Base-by-base conservation (phyloP, 1,140 invertebrate genomes). In the Neodiprion virginianus region DNA sequence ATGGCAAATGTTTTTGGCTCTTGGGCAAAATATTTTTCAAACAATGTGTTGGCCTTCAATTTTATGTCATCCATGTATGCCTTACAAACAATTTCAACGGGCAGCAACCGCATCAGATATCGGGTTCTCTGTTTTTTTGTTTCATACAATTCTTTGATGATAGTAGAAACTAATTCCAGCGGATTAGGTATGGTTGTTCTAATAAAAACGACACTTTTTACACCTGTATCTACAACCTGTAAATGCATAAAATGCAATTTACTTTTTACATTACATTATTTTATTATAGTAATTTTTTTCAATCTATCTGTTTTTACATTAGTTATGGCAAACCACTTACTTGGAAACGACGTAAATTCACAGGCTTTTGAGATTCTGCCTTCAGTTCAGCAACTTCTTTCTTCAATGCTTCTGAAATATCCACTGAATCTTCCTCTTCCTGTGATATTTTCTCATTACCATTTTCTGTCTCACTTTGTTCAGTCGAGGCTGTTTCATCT, bases 181-280 rank as follows among this genome's bases (percentile, higher is more conserved):
- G 96, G 95, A 89, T 95, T 91, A 53, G 91, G 88, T 71, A 96
- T 81, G 23, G 91, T 93, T 8, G 93, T 94, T 81, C 91, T 92
- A 73, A 98, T 96, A 84, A 98, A 98, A 72, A 97, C 85, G 77
- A 94, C 91, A 85, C 96, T 96, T 69, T 93, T 94, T 1, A 93
- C 93, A 73, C 93, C 93, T 8, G 95, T 96, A 68, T 95, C 92
- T 17, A 96, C 90, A 69, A 88, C 87, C 87, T 92, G 83, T 75
- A 90, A 90, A 77, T 74, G 76, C 2, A 47, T 48, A 70, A 71
- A 4, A 75, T n/a, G 65, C 71, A 74, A 21, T 8, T 11, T 71
- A 21, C 69, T 11, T 40, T 40, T 40, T 40, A 5, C 5, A 0
- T 40, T 40, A 2, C 28, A 40, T 3, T 40, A 5, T 40, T 1